Base-by-base conservation (phyloP, 2,113 vertebrate genomes). In the Dicaeum eximium region DNA sequence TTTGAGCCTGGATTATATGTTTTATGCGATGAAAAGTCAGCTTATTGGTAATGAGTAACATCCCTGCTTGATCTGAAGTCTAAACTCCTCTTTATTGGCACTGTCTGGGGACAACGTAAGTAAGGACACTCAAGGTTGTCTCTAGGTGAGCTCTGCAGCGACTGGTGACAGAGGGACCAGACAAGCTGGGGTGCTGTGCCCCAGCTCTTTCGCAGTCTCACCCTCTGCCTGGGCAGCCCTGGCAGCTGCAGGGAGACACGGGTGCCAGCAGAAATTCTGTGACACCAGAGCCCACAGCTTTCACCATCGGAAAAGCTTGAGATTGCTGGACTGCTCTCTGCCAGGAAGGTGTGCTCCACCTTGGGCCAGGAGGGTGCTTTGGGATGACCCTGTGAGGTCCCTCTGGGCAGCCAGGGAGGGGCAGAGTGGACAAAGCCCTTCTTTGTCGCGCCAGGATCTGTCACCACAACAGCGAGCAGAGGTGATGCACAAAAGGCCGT, bases 71-170 rank as follows among this genome's bases (percentile, higher is more conserved):
- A 80, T 79, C 77, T 80, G 89, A 81, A 91, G 84, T 86, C 85
- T 96, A 72, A 96, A 94, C 95, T 93, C 92, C 94, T 95, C 92
- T 94, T 88, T 88, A 93, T 88, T 79, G 66, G 90, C 79, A 88
- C 75, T 3, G 57, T 91, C 92, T 90, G 92, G 79, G 92, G 81
- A 94, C 31, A 2, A 78, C 14, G 13, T 54, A 88, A 88, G 85
- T 83, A 77, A 94, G 93, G 93, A 92, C 95, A 31, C 84, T 95
- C 86, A 92, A 95, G 94, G 96, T 93, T 94, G 96, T 92, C 90
- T 86, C 90, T 96, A 92, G 92, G 92, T 93, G 94, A 86, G 92
- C 53, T 92, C 83, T 91, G 88, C 80, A 71, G 74, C 2, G 10
- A 13, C 53, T 65, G 78, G 53, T 78, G 70, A 75, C 50, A 73